Percentiles rank a stretch among this genome's conserved stretches.
These are phyloP conservation scores for Peucedramus taeniatus DNA, from an alignment of 2,113 vertebrate species.

Conservation along the genomic window DNA sequence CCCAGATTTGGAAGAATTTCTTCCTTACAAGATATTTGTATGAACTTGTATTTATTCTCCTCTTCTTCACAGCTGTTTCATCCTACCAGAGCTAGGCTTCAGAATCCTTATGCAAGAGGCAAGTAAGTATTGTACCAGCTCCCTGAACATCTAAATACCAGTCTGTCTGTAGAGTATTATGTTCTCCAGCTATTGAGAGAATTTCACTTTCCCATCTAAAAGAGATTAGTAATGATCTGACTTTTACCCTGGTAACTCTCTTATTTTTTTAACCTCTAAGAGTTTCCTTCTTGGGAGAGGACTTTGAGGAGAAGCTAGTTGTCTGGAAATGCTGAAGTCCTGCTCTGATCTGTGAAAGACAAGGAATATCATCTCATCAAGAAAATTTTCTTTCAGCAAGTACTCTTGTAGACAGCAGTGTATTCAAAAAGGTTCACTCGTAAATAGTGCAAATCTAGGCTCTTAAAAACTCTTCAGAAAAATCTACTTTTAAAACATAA, in stretches of 20 bases:
- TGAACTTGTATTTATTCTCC: neutral
- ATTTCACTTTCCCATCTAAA: constrained; percentile 14
- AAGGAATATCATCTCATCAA: neutral
- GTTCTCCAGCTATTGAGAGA: constrained; percentile 2
- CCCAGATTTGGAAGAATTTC: neutral
- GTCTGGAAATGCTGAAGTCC: neutral
- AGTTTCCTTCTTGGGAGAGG: neutral
- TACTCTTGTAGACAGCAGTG: neutral
- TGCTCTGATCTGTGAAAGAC: neutral
- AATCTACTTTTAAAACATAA: neutral
- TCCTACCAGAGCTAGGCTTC: neutral
- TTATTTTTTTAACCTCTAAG: neutral
- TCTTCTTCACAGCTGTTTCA: neutral
- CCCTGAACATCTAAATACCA: neutral
- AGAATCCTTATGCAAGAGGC: neutral
- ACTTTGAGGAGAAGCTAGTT: neutral
- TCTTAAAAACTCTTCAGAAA: neutral
- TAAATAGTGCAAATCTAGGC: neutral
- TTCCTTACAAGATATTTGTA: neutral
- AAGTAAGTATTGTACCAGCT: neutral
- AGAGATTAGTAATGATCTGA: constrained; percentile 20
- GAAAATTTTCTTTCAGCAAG: neutral
- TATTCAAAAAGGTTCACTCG: neutral
- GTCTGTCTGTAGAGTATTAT: neutral
- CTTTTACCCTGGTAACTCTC: neutral